Base-by-base conservation (phyloP, 2,797 vertebrate genomes). In the Sebastes nivosus region DNA sequence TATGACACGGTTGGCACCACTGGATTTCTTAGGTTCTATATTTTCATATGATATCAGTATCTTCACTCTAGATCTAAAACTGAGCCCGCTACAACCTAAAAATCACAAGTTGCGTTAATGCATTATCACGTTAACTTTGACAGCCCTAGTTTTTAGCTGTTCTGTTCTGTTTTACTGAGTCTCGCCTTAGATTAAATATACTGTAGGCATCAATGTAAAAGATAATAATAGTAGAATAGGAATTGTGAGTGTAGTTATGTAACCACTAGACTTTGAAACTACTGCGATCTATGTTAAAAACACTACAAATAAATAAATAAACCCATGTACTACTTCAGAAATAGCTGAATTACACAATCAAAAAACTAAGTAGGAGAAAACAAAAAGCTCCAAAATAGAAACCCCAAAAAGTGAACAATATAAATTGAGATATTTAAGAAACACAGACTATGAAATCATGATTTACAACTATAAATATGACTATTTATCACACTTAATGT, bases 401-500 rank as follows among this genome's bases (percentile, higher is more conserved):
- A 73, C 24, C 32, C 18, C 74, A 72, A 75, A 16, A 72, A 38
- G 12, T 57, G 18, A 6, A 72, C n/a, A 50, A 73, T 29, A 77
- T 52, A 79, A 71, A 61, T 25, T 67, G 71, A 79, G 58, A 77
- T 79, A 77, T 79, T 86, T 68, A 82, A 78, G 71, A 54, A 87
- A 88, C 70, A 65, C 42, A 55, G 57, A 50, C 59, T 18, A 65
- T 70, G 27, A 67, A 79, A 76, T 67, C 46, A 52, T 87, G 80
- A 90, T 86, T 81, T 83, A 88, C 86, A 79, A 50, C 77, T 59
- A 59, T 67, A 76, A 88, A 91, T 32, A 27, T 13, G 36, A 63
- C 73, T 18, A 86, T 87, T 86, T 79, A 88, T 88, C 82, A 91
- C 36, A 75, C 54, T 80, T 50, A 83, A 80, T 89, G 75, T 80